Evolutionary conservation across 2,113 vertebrate genomes (phyloP).

Genomic region (Ciconia maguari): DNA sequence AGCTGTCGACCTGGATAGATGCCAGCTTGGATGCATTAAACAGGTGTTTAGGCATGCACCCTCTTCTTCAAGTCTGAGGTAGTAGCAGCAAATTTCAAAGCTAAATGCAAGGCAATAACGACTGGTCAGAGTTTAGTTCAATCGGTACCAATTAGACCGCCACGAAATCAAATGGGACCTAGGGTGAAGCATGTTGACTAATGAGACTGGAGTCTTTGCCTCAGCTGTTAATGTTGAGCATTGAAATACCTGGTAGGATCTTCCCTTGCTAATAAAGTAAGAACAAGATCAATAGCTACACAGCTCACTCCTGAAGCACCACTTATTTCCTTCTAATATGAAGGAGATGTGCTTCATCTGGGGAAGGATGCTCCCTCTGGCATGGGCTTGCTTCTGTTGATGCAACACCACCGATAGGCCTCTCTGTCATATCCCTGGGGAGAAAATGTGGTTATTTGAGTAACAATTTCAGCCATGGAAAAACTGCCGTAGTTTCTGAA

Average conservation of each 20-base stretch:
- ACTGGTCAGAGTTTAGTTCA: not conserved
- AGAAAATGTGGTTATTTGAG: not conserved
- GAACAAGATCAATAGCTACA: not conserved
- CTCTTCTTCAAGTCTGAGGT: not conserved
- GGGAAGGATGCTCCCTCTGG: not conserved
- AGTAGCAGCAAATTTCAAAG: not conserved
- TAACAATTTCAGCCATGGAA: not conserved
- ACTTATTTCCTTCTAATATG: not conserved
- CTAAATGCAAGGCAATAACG: not conserved
- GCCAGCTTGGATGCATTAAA: not conserved
- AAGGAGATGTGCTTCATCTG: not conserved
- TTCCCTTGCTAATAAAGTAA: not conserved
- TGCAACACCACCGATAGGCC: not conserved
- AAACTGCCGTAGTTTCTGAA: slow-evolving; percentile 18
- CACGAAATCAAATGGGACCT: not conserved
- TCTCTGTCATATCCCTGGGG: not conserved
- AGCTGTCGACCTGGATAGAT: not conserved
- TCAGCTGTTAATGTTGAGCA: not conserved
- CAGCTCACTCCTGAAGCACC: not conserved
- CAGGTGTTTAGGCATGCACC: not conserved
- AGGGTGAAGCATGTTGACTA: not conserved
- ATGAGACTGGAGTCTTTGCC: not conserved
- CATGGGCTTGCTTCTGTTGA: not conserved
- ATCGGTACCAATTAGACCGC: not conserved
- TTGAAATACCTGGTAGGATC: not conserved